Base-by-base conservation (phyloP, 2,888 invertebrate species). In the Coleophora deauratella region DNA sequence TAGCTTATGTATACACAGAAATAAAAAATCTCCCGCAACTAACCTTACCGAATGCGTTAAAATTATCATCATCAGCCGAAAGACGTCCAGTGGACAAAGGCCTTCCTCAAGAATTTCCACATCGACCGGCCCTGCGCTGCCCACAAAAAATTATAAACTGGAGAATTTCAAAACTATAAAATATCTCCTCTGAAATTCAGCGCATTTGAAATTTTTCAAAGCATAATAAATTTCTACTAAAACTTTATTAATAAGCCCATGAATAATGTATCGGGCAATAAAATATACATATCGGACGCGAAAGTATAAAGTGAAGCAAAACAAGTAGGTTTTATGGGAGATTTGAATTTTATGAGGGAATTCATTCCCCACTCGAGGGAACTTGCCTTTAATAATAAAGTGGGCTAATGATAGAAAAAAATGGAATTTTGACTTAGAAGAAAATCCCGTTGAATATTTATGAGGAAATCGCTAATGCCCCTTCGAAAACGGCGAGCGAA, bases 321-420 rank as follows among this genome's bases (percentile, higher is more conserved):
- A 37, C 40, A 42, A 40, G 34, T 35, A 34, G 38, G 46, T 43
- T 51, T 51, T 50, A 42, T 42, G 43, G 21, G 31, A 41, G 47
- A 54, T 54, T 52, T 50, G 50, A 51, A 51, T 50, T 51, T 52
- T 48, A 52, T 41, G 49, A 50, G 51, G 36, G 40, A 42, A 30
- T 45, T 40, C 35, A 35, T 36, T 33, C 35, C 30, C 35, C 32
- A 33, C 27, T n/a, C 2, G 35, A 33, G 33, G 32, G 35, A 34
- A 49, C 44, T 46, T 46, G 42, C 49, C 21, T 21, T 42, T 49
- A 52, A 52, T 58, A 55, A 54, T 53, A 48, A 56, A 55, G 46
- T 46, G 46, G 41, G 42, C 45, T 55, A 54, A 55, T 53, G 53
- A 54, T 47, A 48, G 45, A 46, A 47, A 52, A 52, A 54, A 55